These are phyloP conservation scores for Andrena marginata DNA, from an alignment of 2,888 invertebrate genomes.

Conservation along the genomic window DNA sequence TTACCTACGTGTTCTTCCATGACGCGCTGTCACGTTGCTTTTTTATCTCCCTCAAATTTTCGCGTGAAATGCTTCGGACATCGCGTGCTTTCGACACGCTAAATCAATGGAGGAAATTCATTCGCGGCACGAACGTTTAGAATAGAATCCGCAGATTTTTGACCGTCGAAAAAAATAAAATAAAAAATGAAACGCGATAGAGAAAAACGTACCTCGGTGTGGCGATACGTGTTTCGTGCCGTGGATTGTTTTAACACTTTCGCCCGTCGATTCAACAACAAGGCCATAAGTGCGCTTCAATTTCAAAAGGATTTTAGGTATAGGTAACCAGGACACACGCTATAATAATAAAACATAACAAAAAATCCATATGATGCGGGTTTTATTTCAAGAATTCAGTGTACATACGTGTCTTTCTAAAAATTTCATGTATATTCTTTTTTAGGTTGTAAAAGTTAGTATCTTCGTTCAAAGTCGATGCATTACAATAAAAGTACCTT, in stretches of 20 bases:
- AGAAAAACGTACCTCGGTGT: not conserved
- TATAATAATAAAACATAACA: too few relatives aligned
- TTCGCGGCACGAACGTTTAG: constrained; percentile 3
- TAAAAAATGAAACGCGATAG: not conserved
- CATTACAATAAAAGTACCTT: too few relatives aligned
- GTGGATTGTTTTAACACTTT: not conserved
- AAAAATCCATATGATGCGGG: too few relatives aligned
- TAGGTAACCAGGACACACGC: too few relatives aligned
- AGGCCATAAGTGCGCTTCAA: too few relatives aligned
- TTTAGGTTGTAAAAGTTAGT: too few relatives aligned
- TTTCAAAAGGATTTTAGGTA: too few relatives aligned
- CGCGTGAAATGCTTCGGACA: constrained; percentile 4
- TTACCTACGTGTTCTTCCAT: not conserved
- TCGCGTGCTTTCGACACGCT: constrained; percentile 18
- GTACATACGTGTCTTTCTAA: not conserved
- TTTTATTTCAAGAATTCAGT: too few relatives aligned
- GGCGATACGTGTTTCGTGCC: not conserved
- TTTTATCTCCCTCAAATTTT: constrained; percentile 5
- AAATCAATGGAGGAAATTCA: constrained; percentile 18
- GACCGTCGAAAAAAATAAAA: not conserved
- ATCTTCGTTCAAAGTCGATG: not conserved
- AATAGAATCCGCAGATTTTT: constrained; percentile 7
- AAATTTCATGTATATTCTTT: not conserved
- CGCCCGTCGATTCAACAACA: not conserved
- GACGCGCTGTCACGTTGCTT: not conserved